Evolutionary conservation across 2,797 vertebrate species (phyloP), one percentile per base, ranked within the genome.

Genomic region (Brachyalestes nurse): DNA sequence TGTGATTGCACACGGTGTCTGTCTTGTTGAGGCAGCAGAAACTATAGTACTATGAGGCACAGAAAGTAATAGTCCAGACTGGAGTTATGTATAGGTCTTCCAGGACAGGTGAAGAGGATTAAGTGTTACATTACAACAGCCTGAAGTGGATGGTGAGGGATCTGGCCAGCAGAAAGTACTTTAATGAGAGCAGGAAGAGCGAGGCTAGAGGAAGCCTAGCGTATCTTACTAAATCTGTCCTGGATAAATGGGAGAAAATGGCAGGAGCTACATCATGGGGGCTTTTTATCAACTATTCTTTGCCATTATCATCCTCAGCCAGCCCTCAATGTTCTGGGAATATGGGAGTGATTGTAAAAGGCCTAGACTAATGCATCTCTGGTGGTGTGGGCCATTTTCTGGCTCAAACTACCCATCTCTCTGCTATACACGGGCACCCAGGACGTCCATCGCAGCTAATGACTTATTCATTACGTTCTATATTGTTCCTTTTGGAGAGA

Each of bases 281-380:
- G 83, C 83, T 81, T 87, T 89, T 89, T 85, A 88, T 91, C 89
- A 85, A 72, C 69, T 49, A 73, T 84, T 89, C 55, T 10, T 84
- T 40, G 49, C 78, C 82, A 86, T 85, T 89, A 90, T 89, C 89
- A 80, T 66, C 73, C 65, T 75, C 28, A 73, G 85, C 87, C 89
- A 89, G 87, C 62, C 57, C 78, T 53, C 42, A 66, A 72, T 83
- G 71, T 64, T 16, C 78, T 73, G 53, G 66, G 62, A 69, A 81
- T 75, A 85, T 75, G 76, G 72, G 34, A 78, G 85, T 75, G 85
- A 86, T 84, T 34, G 78, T 84, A 58, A 72, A 72, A 61, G 66
- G 84, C 85, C 78, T 61, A 81, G 74, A 14, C 72, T 55, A 85
- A 90, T 90, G 89, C 77, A 91, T 91, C 90, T 90, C 80, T 77